Conservation (phyloP, 2,888 invertebrate genomes). For the Phanerotoma sp. region DNA sequence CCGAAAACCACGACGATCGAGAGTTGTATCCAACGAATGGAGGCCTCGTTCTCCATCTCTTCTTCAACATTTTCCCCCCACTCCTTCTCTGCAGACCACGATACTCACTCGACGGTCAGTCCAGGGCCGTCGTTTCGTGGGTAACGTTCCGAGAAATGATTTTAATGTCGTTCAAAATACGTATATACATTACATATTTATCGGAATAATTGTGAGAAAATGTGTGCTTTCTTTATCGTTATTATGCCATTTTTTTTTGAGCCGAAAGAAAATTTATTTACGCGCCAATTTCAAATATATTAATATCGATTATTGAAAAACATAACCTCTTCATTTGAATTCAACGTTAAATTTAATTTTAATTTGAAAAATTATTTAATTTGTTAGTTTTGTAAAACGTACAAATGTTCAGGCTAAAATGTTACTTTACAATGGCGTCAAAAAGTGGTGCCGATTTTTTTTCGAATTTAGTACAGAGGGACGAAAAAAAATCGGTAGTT, state of each 20-base stretch:
- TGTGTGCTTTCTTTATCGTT: neutral
- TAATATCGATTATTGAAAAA: too few relatives aligned
- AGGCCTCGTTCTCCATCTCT: conserved; percentile 11
- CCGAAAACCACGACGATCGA: conserved; percentile 42
- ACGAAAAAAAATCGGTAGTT: conserved; percentile 28
- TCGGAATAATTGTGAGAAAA: neutral
- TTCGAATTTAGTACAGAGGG: too few relatives aligned
- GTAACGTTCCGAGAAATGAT: conserved; percentile 22
- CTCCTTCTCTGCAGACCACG: neutral
- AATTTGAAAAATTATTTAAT: too few relatives aligned
- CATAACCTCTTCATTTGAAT: too few relatives aligned
- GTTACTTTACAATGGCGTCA: too few relatives aligned
- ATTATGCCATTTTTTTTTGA: neutral
- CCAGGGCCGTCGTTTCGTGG: conserved; percentile 32
- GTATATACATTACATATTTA: neutral
- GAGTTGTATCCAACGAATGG: conserved; percentile 33
- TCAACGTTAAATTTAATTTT: too few relatives aligned
- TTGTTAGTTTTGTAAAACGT: too few relatives aligned
- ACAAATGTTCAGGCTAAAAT: too few relatives aligned
- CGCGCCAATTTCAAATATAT: too few relatives aligned
- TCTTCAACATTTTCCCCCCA: conserved; percentile 1
- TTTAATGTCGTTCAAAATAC: neutral
- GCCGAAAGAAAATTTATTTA: too few relatives aligned
- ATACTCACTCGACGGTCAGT: conserved; percentile 34
- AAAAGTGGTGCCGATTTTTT: too few relatives aligned